Evolutionary conservation across 2,888 invertebrate genomes (phyloP).

Genomic region (Parnassius glacialis): DNA sequence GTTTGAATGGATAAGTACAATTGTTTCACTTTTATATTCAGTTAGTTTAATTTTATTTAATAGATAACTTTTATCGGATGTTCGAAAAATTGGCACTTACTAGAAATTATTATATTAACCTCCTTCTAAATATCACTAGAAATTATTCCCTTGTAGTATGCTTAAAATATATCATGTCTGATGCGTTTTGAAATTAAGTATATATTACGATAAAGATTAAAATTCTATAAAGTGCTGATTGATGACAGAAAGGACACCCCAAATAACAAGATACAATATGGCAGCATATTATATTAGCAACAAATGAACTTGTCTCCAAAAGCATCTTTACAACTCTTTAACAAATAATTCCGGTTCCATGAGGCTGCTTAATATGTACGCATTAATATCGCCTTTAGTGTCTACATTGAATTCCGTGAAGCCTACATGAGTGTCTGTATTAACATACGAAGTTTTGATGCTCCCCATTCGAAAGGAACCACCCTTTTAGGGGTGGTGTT

Average conservation of each 20-base stretch:
- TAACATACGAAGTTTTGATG: conserved; percentile 72
- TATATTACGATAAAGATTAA: too few relatives aligned
- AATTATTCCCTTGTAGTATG: too few relatives aligned
- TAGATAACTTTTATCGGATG: too few relatives aligned
- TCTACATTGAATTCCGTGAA: conserved; percentile 59
- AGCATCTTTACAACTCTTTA: conserved; percentile 38
- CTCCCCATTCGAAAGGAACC: conserved; percentile 61
- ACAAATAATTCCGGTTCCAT: conserved; percentile 51
- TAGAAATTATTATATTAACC: too few relatives aligned
- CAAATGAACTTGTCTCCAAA: conserved; percentile 28
- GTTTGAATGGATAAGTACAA: too few relatives aligned
- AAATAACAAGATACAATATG: conserved; percentile 1
- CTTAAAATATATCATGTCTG: too few relatives aligned
- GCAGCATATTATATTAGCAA: conserved; percentile 10
- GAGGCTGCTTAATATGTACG: conserved; percentile 43
- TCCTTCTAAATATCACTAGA: too few relatives aligned
- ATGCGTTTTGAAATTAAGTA: too few relatives aligned
- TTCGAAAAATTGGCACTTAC: too few relatives aligned
- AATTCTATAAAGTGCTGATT: not conserved
- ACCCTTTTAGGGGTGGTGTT: conserved; percentile 71
- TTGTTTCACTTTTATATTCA: too few relatives aligned
- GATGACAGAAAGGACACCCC: not conserved
- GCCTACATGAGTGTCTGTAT: conserved; percentile 74
- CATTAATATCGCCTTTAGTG: conserved; percentile 60
- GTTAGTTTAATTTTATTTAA: too few relatives aligned